phyloP scores from a whole-genome alignment of 2,797 vertebrate genomes.

The Telmatherina bonti region DNA sequence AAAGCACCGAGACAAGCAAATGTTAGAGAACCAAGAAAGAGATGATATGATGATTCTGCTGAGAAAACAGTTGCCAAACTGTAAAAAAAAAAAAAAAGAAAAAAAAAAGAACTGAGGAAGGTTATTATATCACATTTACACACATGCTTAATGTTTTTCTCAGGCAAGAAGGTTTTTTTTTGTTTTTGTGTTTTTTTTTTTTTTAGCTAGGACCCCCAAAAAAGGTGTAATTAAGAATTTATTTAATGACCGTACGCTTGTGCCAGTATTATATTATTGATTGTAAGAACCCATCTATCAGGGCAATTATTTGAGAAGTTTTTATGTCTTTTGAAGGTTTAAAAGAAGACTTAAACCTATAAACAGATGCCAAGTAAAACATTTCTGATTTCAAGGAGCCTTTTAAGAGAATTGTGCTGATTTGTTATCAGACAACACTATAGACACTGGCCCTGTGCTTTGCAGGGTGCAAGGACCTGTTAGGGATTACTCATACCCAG shows the following conservation, averaged over 20 bases:
- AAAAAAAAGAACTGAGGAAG: conserved; percentile 47
- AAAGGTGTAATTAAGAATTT: conserved; percentile 66
- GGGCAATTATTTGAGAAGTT: conserved; percentile 44
- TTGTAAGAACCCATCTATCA: conserved; percentile 50
- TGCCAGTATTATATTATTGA: conserved; percentile 82
- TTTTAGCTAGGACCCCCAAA: conserved; percentile 80
- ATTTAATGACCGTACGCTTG: conserved; percentile 67
- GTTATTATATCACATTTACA: conserved; percentile 69
- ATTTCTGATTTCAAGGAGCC: conserved; percentile 52
- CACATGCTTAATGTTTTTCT: conserved; percentile 70
- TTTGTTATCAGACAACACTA: conserved; percentile 73
- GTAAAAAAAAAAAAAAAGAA: no score
- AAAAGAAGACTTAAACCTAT: conserved; percentile 66
- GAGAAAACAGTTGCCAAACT: conserved; percentile 78
- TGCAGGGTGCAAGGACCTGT: conserved; percentile 50
- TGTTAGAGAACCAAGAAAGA: conserved; percentile 9
- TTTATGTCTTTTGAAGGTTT: conserved; percentile 69
- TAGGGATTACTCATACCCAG: conserved; percentile 78
- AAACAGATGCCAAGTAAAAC: conserved; percentile 50
- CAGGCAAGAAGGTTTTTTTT: conserved; percentile 59
- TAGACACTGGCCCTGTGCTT: conserved; percentile 63
- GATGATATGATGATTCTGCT: conserved; percentile 57
- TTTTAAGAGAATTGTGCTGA: conserved; percentile 69
- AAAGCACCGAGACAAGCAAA: conserved; percentile 43
- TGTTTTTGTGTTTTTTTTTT: no score